A percentile compares a stretch with the other conserved stretches of the same genome.
These are phyloP conservation scores for Pelvicachromis taeniatus DNA, from an alignment of 2,113 vertebrate species.

Conservation along the genomic window DNA sequence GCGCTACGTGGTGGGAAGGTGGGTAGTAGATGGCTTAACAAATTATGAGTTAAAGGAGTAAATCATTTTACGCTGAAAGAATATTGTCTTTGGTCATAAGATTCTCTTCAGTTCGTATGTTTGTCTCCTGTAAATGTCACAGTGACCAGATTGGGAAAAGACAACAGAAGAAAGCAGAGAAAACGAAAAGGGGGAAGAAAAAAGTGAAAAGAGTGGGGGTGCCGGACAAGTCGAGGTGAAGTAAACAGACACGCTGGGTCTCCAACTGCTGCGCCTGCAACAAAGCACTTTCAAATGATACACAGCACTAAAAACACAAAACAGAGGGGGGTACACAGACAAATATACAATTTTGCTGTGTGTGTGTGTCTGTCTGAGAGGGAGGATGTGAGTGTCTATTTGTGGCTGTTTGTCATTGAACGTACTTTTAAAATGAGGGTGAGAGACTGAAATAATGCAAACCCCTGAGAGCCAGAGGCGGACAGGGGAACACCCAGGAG, in stretches of 20 bases:
- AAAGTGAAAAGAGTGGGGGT: too few species aligned
- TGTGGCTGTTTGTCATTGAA: not conserved
- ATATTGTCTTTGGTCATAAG: not conserved
- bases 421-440: not conserved
- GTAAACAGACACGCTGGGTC: too few species aligned
- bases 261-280: too few species aligned
- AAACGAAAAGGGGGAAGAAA: not conserved
- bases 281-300: too few species aligned
- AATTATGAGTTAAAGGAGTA: not conserved
- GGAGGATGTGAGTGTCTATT: not conserved
- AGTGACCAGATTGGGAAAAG: not conserved
- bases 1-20: not conserved
- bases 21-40: not conserved
- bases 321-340: too few species aligned
- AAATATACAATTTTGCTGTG: too few species aligned
- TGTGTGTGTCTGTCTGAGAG: not conserved
- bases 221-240: too few species aligned
- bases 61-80: not conserved
- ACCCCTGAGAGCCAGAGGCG: not conserved
- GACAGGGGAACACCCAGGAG: not conserved
- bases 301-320: too few species aligned
- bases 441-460: rapidly evolving
- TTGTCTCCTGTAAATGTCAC: not conserved
- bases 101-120: not conserved
- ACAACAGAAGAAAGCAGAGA: not conserved